These are phyloP conservation scores for Eupithecia exiguata DNA, from an alignment of 2,888 invertebrate genomes.

Conservation along the genomic window DNA sequence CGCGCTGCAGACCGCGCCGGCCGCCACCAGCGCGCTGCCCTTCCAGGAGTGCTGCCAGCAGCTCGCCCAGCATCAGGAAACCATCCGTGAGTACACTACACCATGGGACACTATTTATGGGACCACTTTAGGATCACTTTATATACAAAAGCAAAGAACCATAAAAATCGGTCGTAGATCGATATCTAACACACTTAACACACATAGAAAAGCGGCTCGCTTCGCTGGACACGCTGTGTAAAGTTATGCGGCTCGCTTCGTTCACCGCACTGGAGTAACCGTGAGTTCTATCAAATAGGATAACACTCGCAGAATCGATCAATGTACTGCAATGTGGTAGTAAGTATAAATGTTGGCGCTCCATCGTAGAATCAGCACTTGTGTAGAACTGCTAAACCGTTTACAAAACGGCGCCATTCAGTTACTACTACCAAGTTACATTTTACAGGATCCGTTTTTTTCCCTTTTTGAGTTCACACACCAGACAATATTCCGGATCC, in stretches of 20 bases:
- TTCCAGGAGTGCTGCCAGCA: constrained; percentile 58
- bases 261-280: too few relatives aligned
- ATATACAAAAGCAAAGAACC: neutral
- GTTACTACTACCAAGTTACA: too few relatives aligned
- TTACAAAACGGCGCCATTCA: too few relatives aligned
- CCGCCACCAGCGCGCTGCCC: constrained; percentile 50
- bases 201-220: neutral
- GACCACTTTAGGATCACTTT: neutral
- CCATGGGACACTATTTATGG: neutral
- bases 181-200: neutral
- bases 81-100: constrained; percentile 56
- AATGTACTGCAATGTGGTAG: too few relatives aligned
- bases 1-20: constrained; percentile 42
- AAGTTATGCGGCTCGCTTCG: too few relatives aligned
- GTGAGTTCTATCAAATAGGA: neutral
- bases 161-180: neutral
- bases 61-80: constrained; percentile 57
- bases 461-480: too few relatives aligned
- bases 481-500: too few relatives aligned
- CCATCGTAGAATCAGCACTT: too few relatives aligned
- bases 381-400: too few relatives aligned
- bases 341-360: too few relatives aligned
- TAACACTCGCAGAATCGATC: neutral
- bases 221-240: neutral
- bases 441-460: too few relatives aligned